Percentiles rank a stretch among this genome's conserved stretches.
Conservation (phyloP, 2,888 invertebrate species). For the Rhorus exstirpatorius region DNA sequence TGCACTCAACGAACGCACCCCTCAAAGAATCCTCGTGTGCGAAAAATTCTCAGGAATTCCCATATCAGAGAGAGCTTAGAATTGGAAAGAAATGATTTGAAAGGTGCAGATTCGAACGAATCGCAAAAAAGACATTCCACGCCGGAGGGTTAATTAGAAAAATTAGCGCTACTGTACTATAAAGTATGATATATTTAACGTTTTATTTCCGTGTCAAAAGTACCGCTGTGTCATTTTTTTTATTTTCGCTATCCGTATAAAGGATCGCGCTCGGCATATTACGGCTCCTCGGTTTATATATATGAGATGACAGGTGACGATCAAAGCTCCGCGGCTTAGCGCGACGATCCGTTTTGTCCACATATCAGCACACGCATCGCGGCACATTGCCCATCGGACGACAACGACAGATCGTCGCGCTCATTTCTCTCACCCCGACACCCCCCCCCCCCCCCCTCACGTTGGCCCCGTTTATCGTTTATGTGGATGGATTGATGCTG, state of each 20-base stretch:
- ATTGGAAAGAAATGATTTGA: no score
- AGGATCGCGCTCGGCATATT: conserved; percentile 38
- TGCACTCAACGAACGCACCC: no score
- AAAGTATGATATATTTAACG: no score
- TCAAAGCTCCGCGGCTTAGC: conserved; percentile 82
- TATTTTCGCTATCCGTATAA: conserved; percentile 27
- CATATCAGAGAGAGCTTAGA: no score
- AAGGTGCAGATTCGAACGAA: no score
- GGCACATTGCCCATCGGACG: conserved; percentile 67
- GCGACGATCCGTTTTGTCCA: conserved; percentile 83
- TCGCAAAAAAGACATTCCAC: no score
- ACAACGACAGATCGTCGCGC: conserved; percentile 64
- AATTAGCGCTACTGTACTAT: no score
- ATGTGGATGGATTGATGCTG: conserved; percentile 85
- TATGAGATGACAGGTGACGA: conserved; percentile 84
- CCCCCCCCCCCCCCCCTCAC: conserved; percentile 43
- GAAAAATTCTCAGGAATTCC: no score
- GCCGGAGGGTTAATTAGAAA: no score
- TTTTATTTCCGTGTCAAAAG: no score
- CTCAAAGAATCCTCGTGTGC: no score
- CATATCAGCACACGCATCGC: conserved; percentile 76
- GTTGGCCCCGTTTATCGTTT: conserved; percentile 81
- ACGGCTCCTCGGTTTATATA: conserved; percentile 37
- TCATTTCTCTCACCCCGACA: conserved; percentile 44
- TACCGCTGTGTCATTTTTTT: no score